Evolutionary conservation across 1,140 invertebrate species (phyloP).

Genomic region (Pogonognathellus flavescens): DNA sequence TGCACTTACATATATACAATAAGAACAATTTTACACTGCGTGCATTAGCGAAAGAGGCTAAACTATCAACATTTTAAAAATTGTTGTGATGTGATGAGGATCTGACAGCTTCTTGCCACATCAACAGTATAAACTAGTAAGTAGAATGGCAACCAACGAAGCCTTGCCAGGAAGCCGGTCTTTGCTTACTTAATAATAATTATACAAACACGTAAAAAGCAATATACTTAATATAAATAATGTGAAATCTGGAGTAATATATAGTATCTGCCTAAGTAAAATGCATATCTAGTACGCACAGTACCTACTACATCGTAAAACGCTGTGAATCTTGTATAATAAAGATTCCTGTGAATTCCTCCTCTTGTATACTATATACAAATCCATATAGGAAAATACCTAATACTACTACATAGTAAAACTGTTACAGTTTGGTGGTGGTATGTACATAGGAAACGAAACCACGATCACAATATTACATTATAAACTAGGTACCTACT

Average conservation of each 20-base stretch:
- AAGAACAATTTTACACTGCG: too few relatives aligned
- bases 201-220: slow-evolving; percentile 22
- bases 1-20: neutral
- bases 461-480: neutral
- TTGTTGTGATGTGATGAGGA: slow-evolving; percentile 23
- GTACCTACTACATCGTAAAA: too few relatives aligned
- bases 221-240: slow-evolving; percentile 41
- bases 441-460: neutral
- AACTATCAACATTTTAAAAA: slow-evolving; percentile 9
- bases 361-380: too few relatives aligned
- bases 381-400: neutral
- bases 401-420: too few relatives aligned
- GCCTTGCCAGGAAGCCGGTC: slow-evolving; percentile 11
- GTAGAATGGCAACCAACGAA: slow-evolving; percentile 17
- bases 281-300: neutral
- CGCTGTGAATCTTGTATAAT: too few relatives aligned
- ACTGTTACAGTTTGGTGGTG: neutral
- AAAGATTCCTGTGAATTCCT: too few relatives aligned
- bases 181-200: slow-evolving; percentile 43
- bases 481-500: neutral
- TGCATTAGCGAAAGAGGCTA: neutral
- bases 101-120: slow-evolving; percentile 4
- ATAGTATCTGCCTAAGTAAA: neutral
- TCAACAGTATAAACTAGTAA: neutral
- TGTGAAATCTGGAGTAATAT: slow-evolving; percentile 8